Evolutionary conservation across 1,140 invertebrate species (phyloP).

Genomic region (Lucilia cuprina): DNA sequence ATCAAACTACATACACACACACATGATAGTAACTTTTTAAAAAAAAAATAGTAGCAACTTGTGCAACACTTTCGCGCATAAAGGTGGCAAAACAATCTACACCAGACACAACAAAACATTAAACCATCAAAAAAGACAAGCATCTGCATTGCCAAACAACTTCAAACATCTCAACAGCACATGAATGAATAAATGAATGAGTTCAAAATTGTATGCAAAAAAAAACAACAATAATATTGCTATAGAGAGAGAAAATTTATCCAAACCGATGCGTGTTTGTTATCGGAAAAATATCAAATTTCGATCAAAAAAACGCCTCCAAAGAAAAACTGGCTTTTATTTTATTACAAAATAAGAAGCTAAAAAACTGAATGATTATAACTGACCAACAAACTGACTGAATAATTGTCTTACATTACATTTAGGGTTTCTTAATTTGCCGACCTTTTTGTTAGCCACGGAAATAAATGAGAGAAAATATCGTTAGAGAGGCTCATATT

Average conservation of each 20-base stretch:
- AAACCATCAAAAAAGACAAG: conserved; percentile 9
- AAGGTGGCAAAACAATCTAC: conserved; percentile 31
- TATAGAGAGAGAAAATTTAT: neutral
- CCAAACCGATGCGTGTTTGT: conserved; percentile 40
- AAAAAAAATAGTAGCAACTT: neutral
- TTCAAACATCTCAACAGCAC: no score
- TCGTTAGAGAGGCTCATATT: no score
- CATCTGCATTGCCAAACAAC: conserved; percentile 3
- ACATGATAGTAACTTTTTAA: neutral
- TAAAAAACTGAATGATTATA: neutral
- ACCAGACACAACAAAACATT: conserved; percentile 7
- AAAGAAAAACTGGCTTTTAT: conserved; percentile 23
- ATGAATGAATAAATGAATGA: no score
- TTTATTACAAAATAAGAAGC: neutral
- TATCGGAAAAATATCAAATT: conserved; percentile 62
- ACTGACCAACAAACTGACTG: neutral
- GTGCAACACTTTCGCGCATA: conserved; percentile 12
- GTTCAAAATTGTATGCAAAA: neutral
- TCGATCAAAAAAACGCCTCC: conserved; percentile 49
- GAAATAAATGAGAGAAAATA: no score
- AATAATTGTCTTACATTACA: neutral
- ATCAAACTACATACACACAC: conserved; percentile 45
- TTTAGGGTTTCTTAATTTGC: neutral
- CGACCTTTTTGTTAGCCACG: neutral
- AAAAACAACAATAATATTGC: neutral